Evolutionary conservation across 2,797 vertebrate genomes (phyloP), one percentile per base, ranked within the genome.

Genomic region (Danio choprae): DNA sequence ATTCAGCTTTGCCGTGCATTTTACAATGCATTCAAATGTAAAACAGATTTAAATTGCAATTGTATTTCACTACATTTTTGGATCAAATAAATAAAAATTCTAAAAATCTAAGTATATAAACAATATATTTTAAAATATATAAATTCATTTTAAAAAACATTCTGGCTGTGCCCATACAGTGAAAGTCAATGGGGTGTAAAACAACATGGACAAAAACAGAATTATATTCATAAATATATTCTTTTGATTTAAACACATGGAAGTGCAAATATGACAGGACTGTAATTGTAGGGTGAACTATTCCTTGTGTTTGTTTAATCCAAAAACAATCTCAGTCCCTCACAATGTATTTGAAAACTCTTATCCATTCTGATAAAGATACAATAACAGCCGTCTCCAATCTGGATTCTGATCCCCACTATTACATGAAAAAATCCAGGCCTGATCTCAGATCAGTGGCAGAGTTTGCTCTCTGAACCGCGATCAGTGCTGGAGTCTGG

Each of bases 401-500:
- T 65, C 53, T 36, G 22, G 41, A 63, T 44, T 36, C 58, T 63
- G 59, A 55, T 55, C 36, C 8, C 16, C 4, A 36, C 62, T 46
- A 36, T 67, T 76, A 53, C 12, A 67, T 4, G 6, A 46, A 59
- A 38, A 44, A 73, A 58, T 7, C 15, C 6, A 62, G 18, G 44
- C 29, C 65, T 69, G 65, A 50, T 69, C 41, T 70, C 46, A 76
- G 80, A 69, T 76, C 80, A 81, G 55, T 50, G 38, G 48, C 56
- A 51, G 44, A 7, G n/a, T 58, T 68, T 74, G 64, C 62, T 72
- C 68, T 50, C 70, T 68, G 79, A 55, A 63, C 70, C 36, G 29
- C 53, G 65, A 81, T 68, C 79, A 81, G 72, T 60, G 63, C 53
- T 40, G 55, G 18, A 75, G 79, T 60, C 79, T 81, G 72, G 56